phyloP scores from a whole-genome alignment of 2,888 invertebrate genomes.

The Drosophila macrospina region DNA sequence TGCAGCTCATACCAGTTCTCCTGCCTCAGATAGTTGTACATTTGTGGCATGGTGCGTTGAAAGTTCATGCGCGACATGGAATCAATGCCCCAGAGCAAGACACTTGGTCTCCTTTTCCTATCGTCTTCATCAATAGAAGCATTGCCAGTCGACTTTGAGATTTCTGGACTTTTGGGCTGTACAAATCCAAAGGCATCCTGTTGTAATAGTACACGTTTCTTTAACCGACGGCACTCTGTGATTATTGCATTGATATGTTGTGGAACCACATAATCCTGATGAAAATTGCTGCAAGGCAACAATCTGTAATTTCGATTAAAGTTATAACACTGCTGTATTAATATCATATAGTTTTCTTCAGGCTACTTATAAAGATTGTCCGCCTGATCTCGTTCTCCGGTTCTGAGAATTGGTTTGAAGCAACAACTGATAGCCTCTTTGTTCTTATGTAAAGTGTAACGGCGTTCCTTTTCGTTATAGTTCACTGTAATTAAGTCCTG shows the following conservation, averaged over 20 bases:
- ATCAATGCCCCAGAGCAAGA: conserved; percentile 93
- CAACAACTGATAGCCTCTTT: conserved; percentile 72
- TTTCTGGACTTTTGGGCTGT: conserved; percentile 61
- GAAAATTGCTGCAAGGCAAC: conserved; percentile 71
- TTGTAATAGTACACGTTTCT: conserved; percentile 70
- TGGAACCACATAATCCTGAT: conserved; percentile 70
- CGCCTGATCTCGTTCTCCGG: conserved; percentile 64
- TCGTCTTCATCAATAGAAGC: not conserved
- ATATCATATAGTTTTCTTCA: not conserved
- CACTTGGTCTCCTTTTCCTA: conserved; percentile 85
- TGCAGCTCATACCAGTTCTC: conserved; percentile 89
- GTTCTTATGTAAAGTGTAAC: conserved; percentile 67
- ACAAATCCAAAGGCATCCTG: conserved; percentile 87
- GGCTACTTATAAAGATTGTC: conserved; percentile 70
- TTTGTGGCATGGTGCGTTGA: conserved; percentile 90
- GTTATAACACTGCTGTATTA: not conserved
- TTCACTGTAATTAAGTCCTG: conserved; percentile 68
- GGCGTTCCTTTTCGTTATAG: conserved; percentile 56
- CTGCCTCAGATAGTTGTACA: conserved; percentile 88
- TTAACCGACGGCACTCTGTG: conserved; percentile 83
- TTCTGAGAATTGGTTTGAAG: conserved; percentile 75
- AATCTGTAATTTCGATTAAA: conserved; percentile 53
- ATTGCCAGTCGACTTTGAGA: not conserved
- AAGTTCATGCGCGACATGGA: conserved; percentile 93
- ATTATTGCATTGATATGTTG: conserved; percentile 68